Percentiles rank a stretch among this genome's conserved stretches.
Evolutionary conservation across 2,797 vertebrate species (phyloP).

Genomic region (Spinibarbus caldwelli): DNA sequence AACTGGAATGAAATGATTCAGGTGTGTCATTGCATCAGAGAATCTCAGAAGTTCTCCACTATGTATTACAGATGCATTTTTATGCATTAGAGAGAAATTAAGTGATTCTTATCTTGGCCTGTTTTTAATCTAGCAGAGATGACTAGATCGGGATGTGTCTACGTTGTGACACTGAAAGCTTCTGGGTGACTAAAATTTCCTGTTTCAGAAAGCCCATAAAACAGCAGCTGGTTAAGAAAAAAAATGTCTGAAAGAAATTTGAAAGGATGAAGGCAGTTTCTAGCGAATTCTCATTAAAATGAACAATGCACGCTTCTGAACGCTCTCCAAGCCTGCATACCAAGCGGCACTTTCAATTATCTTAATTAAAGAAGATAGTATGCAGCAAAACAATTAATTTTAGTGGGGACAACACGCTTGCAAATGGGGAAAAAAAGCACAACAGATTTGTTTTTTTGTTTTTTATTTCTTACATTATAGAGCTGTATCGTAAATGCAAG

Average conservation of each 20-base stretch:
- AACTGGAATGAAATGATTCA: constrained; percentile 16
- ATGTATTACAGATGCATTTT: constrained; percentile 23
- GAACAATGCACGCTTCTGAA: constrained; percentile 51
- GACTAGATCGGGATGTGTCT: neutral
- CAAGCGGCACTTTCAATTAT: constrained; percentile 73
- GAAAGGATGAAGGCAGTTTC: constrained; percentile 25
- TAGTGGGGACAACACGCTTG: constrained; percentile 59
- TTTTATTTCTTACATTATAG: neutral
- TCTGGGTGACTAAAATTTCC: constrained; percentile 23
- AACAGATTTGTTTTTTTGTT: too few relatives aligned
- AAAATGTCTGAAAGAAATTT: constrained; percentile 11
- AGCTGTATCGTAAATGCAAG: constrained; percentile 18
- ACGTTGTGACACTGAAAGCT: neutral
- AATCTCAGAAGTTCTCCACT: constrained; percentile 35
- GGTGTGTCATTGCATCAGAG: constrained; percentile 15
- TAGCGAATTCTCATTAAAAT: constrained; percentile 54
- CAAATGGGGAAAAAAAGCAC: neutral
- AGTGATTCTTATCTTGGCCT: constrained; percentile 11
- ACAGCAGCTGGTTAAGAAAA: constrained; percentile 31
- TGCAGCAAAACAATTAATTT: constrained; percentile 70
- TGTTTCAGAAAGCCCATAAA: constrained; percentile 2
- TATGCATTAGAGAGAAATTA: constrained; percentile 20
- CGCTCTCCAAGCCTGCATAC: constrained; percentile 54
- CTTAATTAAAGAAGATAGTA: constrained; percentile 73
- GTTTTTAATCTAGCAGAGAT: constrained; percentile 26